A percentile compares a stretch with the other conserved stretches of the same genome.
Conservation (phyloP, 2,113 vertebrate species). For the Otis tarda region DNA sequence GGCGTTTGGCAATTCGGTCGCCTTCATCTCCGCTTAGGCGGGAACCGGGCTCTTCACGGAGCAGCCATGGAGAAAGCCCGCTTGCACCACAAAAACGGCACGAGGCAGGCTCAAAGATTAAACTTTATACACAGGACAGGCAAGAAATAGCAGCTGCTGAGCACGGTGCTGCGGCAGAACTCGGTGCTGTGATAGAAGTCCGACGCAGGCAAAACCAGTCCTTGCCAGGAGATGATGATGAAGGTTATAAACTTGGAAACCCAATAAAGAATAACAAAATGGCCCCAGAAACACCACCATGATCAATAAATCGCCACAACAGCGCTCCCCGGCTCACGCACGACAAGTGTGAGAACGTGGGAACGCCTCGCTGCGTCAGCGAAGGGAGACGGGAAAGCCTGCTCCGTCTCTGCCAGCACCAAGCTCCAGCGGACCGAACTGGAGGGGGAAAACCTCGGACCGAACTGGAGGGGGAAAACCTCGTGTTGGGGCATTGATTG, state of each 20-base stretch:
- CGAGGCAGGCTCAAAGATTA: no score
- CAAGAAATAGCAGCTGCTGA: neutral
- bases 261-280: rapidly evolving
- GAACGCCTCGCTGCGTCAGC: rapidly evolving
- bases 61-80: neutral
- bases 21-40: neutral
- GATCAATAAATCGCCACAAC: rapidly evolving
- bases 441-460: neutral
- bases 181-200: rapidly evolving
- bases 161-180: neutral
- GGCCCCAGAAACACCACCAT: neutral
- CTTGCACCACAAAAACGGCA: neutral
- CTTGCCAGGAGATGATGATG: neutral
- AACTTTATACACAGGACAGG: neutral
- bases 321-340: rapidly evolving
- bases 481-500: neutral
- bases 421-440: neutral
- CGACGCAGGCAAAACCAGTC: neutral
- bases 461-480: neutral
- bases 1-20: rapidly evolving
- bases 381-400: neutral
- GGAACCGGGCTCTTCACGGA: rapidly evolving
- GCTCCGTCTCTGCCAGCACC: rapidly evolving
- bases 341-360: neutral
- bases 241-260: neutral